phyloP scores from a whole-genome alignment of 2,797 vertebrate genomes.

The Cacajao melanocephalus region DNA sequence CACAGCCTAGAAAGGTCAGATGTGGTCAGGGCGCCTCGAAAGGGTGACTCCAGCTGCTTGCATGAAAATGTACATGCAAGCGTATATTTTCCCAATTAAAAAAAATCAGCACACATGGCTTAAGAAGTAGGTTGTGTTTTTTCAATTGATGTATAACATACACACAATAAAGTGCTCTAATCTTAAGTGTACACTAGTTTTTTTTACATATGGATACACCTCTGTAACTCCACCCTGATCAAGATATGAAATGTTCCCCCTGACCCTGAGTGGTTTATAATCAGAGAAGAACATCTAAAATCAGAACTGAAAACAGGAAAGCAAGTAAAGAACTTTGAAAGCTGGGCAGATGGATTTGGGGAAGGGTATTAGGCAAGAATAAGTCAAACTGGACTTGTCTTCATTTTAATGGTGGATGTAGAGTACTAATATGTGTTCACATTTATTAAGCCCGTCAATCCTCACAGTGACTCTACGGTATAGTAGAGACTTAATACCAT shows the following conservation, averaged over 20 bases:
- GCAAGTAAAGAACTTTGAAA: not conserved
- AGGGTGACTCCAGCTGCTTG: not conserved
- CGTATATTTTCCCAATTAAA: not conserved
- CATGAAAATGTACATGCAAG: not conserved
- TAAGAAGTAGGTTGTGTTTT: not conserved
- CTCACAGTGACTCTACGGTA: not conserved
- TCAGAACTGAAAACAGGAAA: conserved; percentile 21
- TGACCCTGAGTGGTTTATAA: conserved; percentile 13
- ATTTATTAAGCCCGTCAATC: not conserved
- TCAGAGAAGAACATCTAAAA: conserved; percentile 23
- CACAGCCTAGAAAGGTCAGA: not conserved
- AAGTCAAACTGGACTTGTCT: not conserved
- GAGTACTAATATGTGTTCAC: not conserved
- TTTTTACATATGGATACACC: conserved; percentile 28
- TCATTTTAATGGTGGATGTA: not conserved
- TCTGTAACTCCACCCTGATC: not conserved
- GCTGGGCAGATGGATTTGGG: not conserved
- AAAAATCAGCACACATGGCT: conserved; percentile 25
- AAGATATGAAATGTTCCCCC: not conserved
- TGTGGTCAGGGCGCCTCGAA: not conserved
- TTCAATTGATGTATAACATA: not conserved
- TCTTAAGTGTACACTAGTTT: not conserved
- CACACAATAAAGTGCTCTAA: conserved; percentile 3
- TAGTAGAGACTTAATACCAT: not conserved
- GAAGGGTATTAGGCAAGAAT: not conserved